These are phyloP conservation scores for Aptenodytes patagonicus DNA, from an alignment of 2,113 vertebrate species.

Conservation along the genomic window DNA sequence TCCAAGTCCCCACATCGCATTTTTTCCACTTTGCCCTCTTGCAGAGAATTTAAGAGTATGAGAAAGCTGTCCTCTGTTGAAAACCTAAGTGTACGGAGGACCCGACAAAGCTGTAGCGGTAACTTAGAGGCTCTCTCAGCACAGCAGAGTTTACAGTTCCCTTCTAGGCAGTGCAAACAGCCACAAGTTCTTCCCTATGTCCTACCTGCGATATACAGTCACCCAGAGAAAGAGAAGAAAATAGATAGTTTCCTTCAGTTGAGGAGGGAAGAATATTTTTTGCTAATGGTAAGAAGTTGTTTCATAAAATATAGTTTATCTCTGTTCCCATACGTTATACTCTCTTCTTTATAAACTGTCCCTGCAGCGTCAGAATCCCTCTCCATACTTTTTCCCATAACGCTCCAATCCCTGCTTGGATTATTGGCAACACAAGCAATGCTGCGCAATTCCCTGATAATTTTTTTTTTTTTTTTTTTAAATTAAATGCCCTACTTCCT, in stretches of 20 bases:
- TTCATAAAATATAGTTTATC: neutral
- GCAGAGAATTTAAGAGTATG: too few relatives aligned
- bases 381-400: neutral
- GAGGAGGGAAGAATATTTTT: neutral
- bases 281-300: neutral
- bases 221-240: neutral
- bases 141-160: neutral
- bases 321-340: neutral
- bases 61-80: neutral
- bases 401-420: neutral
- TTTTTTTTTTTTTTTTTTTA: neutral
- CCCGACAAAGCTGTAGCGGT: rapidly evolving
- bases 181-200: neutral
- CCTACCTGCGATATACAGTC: neutral
- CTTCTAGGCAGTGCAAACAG: neutral
- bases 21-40: neutral
- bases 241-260: neutral
- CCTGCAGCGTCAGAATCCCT: neutral
- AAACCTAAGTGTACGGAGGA: neutral
- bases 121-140: neutral
- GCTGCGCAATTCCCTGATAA: neutral
- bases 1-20: too few relatives aligned
- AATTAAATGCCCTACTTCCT: neutral
- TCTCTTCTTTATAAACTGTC: neutral
- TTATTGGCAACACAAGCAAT: neutral